These are phyloP conservation scores for Agriopis marginaria DNA, from an alignment of 2,888 invertebrate species.

Conservation along the genomic window DNA sequence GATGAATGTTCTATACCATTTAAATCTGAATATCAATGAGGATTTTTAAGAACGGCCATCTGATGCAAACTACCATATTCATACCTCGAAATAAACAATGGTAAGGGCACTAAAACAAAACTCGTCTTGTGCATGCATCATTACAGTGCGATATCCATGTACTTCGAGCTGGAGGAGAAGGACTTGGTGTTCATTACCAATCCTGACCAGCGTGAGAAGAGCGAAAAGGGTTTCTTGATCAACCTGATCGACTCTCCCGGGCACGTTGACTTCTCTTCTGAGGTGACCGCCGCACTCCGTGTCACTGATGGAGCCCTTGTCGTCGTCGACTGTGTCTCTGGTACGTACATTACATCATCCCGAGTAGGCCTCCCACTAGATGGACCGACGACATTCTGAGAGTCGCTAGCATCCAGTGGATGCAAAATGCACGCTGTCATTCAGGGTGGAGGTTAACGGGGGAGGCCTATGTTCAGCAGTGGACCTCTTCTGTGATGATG, in stretches of 20 bases:
- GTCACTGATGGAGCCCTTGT: conserved; percentile 99
- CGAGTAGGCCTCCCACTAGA: too few relatives aligned
- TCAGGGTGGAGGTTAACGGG: too few relatives aligned
- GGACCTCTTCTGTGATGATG: too few relatives aligned
- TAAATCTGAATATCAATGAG: conserved; percentile 72
- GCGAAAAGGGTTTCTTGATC: conserved; percentile 98
- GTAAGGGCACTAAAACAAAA: background rate
- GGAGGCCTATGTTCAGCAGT: too few relatives aligned
- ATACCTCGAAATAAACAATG: background rate
- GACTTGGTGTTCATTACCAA: conserved; percentile 97
- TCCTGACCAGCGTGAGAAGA: conserved; percentile 96
- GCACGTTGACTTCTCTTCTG: conserved; percentile 99
- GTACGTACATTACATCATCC: conserved; percentile 83
- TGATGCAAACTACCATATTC: conserved; percentile 57
- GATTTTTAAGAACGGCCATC: conserved; percentile 87
- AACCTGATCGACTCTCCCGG: conserved; percentile 99
- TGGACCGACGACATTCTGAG: background rate
- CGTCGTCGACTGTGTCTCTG: conserved; percentile 99
- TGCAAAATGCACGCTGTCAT: too few relatives aligned
- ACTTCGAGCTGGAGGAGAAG: conserved; percentile 97
- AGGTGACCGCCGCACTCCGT: conserved; percentile 99
- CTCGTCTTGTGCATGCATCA: background rate
- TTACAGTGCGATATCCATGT: conserved; percentile 98
- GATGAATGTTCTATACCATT: conserved; percentile 87
- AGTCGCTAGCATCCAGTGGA: too few relatives aligned